Base-by-base conservation (phyloP, 2,888 invertebrate species). In the Drosophila mulleri region DNA sequence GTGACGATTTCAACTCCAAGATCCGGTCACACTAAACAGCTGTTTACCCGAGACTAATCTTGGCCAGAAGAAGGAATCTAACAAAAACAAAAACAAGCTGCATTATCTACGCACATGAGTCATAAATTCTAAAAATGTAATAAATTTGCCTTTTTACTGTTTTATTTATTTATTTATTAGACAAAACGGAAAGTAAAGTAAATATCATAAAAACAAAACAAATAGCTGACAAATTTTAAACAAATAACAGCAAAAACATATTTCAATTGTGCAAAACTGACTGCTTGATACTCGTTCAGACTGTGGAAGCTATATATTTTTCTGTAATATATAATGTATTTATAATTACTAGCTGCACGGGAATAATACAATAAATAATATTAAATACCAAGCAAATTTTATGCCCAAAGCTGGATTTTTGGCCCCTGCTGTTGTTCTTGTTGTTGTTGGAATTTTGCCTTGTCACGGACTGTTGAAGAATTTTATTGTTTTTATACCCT, bases 401-500 rank as follows among this genome's bases (percentile, higher is more conserved):
- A 73, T 56, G 73, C 37, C 26, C 60, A 66, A 65, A 66, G 50
- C 63, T 61, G 57, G 18, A 18, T 64, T 66, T 56, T 59, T 53
- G 39, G 52, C 3, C 23, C 7, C 44, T 44, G 18, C 44, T 26
- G 16, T 50, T 44, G 39, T 57, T 66, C n/a, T n/a, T 23, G 20
- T 23, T 23, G 23, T 32, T 61, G 18, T 52, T 73, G 58, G 48
- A 44, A 45, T 76, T 68, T 37, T 62, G 69, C 53, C 58, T 72
- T 67, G 78, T 74, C 81, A 81, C 59, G 83, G 75, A 45, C 63
- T 54, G 83, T 72, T 69, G 68, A 69, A 61, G 67, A 70, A 76
- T 66, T 71, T 52, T 45, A 29, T 41, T 64, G 48, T 69, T 58
- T 20, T 53, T n/a, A n/a, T n/a, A n/a, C n/a, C n/a, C n/a, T n/a